Percentiles rank a stretch among this genome's conserved stretches.
Conservation (phyloP, 2,797 vertebrate species). For the Carapus acus region DNA sequence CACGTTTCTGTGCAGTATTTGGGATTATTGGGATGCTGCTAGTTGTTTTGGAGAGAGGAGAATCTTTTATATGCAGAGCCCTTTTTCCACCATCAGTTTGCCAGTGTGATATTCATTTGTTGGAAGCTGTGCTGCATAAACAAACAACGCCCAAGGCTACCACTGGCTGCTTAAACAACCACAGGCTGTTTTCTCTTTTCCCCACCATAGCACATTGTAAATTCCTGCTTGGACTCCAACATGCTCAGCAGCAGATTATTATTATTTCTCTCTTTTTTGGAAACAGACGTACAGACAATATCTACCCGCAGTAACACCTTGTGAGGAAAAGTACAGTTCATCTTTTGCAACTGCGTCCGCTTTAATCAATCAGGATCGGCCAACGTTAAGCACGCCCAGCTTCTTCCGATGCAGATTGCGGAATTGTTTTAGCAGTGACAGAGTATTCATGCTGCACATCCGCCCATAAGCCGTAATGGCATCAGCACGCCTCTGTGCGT, state of each 20-base stretch:
- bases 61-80: conserved; percentile 48
- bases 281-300: conserved; percentile 49
- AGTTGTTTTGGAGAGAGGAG: conserved; percentile 40
- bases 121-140: conserved; percentile 74
- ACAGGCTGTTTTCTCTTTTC: conserved; percentile 70
- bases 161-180: conserved; percentile 73
- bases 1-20: conserved; percentile 22
- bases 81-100: conserved; percentile 58
- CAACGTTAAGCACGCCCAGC: conserved; percentile 8
- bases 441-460: conserved; percentile 22
- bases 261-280: conserved; percentile 52
- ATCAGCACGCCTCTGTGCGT: conserved; percentile 51
- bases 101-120: conserved; percentile 70
- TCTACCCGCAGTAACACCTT: conserved; percentile 29
- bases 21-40: conserved; percentile 31
- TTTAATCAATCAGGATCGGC: conserved; percentile 28
- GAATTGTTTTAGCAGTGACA: conserved; percentile 32
- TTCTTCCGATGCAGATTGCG: conserved; percentile 3
- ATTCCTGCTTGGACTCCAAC: conserved; percentile 65
- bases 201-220: conserved; percentile 61
- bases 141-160: conserved; percentile 73
- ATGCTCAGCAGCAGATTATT: conserved; percentile 34
- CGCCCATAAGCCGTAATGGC: conserved; percentile 38
- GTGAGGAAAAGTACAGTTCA: conserved; percentile 9
- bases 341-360: not conserved